Percentiles rank a stretch among this genome's conserved stretches.
phyloP scores from a whole-genome alignment of 2,797 vertebrate species.

The Semaprochilodus insignis region DNA sequence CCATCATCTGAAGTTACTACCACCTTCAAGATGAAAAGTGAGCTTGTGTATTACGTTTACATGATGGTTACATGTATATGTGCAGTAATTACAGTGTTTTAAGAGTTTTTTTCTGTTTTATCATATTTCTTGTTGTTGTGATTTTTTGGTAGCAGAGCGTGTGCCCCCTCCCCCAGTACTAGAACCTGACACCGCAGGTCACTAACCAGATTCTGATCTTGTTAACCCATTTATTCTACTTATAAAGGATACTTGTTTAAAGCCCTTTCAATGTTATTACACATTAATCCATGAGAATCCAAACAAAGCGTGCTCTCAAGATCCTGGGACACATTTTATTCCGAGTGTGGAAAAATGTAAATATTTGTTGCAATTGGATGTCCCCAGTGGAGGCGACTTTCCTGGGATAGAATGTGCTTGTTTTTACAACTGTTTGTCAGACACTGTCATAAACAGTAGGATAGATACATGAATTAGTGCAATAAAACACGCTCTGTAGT shows the following conservation, averaged over 20 bases:
- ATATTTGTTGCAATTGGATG: slow-evolving; percentile 47
- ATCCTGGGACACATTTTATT: slow-evolving; percentile 38
- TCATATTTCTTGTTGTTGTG: too few relatives aligned
- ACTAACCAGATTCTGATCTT: too few relatives aligned
- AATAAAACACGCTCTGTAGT: neutral
- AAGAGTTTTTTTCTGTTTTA: too few relatives aligned
- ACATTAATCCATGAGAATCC: slow-evolving; percentile 55
- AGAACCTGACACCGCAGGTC: too few relatives aligned
- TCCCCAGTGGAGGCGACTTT: neutral
- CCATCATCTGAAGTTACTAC: too few relatives aligned
- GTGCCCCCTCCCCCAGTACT: too few relatives aligned
- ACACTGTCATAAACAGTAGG: neutral
- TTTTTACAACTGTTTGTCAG: neutral
- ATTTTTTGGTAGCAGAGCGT: too few relatives aligned
- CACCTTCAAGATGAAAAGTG: too few relatives aligned
- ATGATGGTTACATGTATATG: too few relatives aligned
- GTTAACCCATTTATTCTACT: neutral
- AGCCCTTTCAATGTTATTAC: slow-evolving; percentile 58
- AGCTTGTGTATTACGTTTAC: too few relatives aligned
- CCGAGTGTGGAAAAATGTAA: slow-evolving; percentile 54
- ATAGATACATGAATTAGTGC: neutral
- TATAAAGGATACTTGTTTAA: slow-evolving; percentile 59
- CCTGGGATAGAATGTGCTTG: neutral
- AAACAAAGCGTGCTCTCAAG: slow-evolving; percentile 21
- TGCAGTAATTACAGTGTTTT: too few relatives aligned